Evolutionary conservation across 2,888 invertebrate species (phyloP).

Genomic region (Leptopilina syphax): DNA sequence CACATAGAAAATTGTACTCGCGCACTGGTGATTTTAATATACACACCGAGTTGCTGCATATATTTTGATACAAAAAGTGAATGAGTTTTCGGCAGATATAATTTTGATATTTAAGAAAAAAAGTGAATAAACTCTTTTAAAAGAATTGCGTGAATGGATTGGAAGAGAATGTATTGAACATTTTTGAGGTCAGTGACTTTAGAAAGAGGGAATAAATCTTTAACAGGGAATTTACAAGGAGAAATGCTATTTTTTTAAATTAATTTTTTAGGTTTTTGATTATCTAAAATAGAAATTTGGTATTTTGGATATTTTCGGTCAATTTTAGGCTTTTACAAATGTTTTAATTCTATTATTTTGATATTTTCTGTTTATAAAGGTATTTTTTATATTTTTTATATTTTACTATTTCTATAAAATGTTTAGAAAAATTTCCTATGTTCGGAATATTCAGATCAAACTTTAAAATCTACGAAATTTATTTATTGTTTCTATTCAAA

Average conservation of each 20-base stretch:
- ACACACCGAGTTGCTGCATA: not conserved
- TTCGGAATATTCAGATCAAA: too few relatives aligned
- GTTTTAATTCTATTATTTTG: not conserved
- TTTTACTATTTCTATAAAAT: too few relatives aligned
- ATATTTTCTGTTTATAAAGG: too few relatives aligned
- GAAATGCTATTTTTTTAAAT: not conserved
- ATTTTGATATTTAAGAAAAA: not conserved
- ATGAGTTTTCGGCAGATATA: not conserved
- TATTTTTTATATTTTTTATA: too few relatives aligned
- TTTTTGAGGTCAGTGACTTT: slow-evolving; percentile 21
- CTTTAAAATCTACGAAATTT: too few relatives aligned
- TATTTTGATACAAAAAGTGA: not conserved
- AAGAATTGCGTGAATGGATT: not conserved
- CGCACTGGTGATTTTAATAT: not conserved
- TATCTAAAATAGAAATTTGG: not conserved
- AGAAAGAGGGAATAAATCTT: not conserved
- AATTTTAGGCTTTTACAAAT: too few relatives aligned
- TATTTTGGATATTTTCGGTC: not conserved
- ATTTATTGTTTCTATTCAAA: too few relatives aligned
- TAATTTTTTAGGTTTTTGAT: not conserved
- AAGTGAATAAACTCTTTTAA: slow-evolving; percentile 8
- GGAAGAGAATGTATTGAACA: slow-evolving; percentile 19
- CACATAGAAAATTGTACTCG: not conserved
- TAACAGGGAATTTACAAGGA: not conserved
- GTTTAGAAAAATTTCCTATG: too few relatives aligned